These are phyloP conservation scores for Brachionus plicatilis DNA, from an alignment of 1,140 invertebrate genomes.

Conservation along the genomic window DNA sequence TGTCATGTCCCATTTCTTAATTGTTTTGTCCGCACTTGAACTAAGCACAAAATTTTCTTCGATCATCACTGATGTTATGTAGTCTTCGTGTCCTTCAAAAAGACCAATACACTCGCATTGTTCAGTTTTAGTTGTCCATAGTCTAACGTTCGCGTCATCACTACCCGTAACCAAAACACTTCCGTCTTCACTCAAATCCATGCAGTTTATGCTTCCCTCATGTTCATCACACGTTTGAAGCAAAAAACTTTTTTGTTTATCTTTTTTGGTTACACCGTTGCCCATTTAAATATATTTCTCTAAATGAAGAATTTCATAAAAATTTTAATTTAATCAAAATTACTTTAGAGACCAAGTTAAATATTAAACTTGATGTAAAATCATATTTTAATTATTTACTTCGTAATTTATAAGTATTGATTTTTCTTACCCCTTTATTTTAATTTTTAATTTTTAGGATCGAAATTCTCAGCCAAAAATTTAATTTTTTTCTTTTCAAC, in stretches of 20 bases:
- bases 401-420: neutral
- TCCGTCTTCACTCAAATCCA: constrained; percentile 60
- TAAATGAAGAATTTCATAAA: neutral
- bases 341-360: neutral
- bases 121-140: constrained; percentile 59
- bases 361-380: neutral
- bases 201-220: constrained; percentile 58
- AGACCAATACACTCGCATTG: constrained; percentile 59
- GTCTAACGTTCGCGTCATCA: constrained; percentile 58
- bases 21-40: constrained; percentile 59
- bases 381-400: neutral
- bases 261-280: constrained; percentile 35
- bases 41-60: constrained; percentile 59
- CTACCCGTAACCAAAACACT: constrained; percentile 59
- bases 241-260: constrained; percentile 33
- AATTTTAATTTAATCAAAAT: neutral
- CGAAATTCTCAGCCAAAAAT: neutral
- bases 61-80: constrained; percentile 59
- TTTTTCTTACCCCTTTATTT: neutral
- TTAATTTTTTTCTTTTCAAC: too few relatives aligned
- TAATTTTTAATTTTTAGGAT: neutral
- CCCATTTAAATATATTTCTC: neutral
- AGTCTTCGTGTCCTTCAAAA: constrained; percentile 57
- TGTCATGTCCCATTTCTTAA: constrained; percentile 61
- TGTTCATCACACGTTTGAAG: constrained; percentile 49